Evolutionary conservation across 2,113 vertebrate genomes (phyloP).

Genomic region (Epinephelus fuscoguttatus): DNA sequence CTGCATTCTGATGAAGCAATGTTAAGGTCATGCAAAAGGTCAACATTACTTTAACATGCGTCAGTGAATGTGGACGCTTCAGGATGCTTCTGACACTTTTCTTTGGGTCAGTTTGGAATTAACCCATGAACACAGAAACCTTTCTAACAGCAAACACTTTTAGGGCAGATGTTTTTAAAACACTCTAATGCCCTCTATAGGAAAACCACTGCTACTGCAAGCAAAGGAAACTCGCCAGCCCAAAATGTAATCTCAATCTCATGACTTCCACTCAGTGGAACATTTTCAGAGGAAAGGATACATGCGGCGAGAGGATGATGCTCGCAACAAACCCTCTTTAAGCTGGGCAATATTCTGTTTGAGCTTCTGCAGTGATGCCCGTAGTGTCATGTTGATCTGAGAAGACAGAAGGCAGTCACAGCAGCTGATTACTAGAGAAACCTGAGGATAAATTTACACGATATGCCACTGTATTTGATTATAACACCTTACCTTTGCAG

Average conservation of each 20-base stretch:
- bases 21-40: slow-evolving; percentile 61
- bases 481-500: slow-evolving; percentile 86
- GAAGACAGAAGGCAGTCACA: slow-evolving; percentile 35
- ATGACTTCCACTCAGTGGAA: slow-evolving; percentile 10
- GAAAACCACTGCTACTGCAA: slow-evolving; percentile 36
- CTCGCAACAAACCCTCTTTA: slow-evolving; percentile 89
- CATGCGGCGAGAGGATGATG: slow-evolving; percentile 89
- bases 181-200: slow-evolving; percentile 74
- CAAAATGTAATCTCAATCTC: slow-evolving; percentile 14
- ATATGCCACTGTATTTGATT: neutral
- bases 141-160: neutral
- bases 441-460: neutral
- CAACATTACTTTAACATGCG: neutral
- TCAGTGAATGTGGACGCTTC: neutral
- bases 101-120: neutral
- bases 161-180: slow-evolving; percentile 36
- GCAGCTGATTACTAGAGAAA: neutral
- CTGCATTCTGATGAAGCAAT: slow-evolving; percentile 87
- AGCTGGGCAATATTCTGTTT: slow-evolving; percentile 91
- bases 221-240: neutral
- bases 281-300: slow-evolving; percentile 85
- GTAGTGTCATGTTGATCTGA: slow-evolving; percentile 92
- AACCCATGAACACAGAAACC: neutral
- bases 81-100: neutral
- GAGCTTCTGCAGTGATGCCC: slow-evolving; percentile 91